Conservation (phyloP, 2,113 vertebrate genomes). For the Thermophis baileyi region DNA sequence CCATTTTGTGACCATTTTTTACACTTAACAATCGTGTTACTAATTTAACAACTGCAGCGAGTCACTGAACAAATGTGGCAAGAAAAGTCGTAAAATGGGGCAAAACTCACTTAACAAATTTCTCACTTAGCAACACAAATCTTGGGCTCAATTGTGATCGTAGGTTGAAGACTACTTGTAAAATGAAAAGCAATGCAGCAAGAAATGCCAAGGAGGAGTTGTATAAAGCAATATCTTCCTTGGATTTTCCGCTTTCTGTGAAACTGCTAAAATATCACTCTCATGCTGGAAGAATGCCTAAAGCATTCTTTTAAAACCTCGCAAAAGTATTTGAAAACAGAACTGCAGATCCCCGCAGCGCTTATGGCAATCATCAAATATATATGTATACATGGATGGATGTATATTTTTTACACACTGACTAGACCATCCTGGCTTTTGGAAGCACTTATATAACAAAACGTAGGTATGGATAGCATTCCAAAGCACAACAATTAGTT, state of each 20-base stretch:
- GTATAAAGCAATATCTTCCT: neutral
- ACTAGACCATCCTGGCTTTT: neutral
- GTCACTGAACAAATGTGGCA: no score
- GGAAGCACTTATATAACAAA: neutral
- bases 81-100: no score
- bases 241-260: neutral
- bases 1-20: no score
- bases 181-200: neutral
- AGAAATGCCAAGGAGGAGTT: neutral
- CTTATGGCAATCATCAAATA: neutral
- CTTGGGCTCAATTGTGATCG: no score
- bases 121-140: no score
- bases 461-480: neutral
- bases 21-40: no score
- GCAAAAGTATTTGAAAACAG: neutral
- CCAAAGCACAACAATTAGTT: neutral
- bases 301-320: neutral
- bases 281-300: neutral
- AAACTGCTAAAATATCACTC: neutral
- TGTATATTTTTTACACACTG: neutral
- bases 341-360: neutral
- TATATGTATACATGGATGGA: neutral
- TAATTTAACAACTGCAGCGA: no score
- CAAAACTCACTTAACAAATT: no score
- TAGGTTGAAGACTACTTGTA: no score